Evolutionary conservation across 2,888 invertebrate genomes (phyloP).

Genomic region (Chironomus tentans): DNA sequence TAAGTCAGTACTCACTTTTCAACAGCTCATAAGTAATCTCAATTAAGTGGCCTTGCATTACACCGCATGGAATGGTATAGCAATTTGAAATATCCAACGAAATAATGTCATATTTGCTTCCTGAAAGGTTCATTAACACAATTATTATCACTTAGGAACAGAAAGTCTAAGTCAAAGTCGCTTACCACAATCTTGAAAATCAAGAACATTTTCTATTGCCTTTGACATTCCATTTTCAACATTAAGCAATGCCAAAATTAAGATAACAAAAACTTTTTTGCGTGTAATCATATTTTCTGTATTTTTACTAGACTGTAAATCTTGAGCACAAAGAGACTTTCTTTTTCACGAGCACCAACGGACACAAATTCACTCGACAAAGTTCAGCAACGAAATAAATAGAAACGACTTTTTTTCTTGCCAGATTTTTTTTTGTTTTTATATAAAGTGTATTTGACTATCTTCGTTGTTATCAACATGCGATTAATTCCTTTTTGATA

Average conservation of each 20-base stretch:
- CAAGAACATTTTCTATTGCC: background rate
- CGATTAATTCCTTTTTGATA: background rate
- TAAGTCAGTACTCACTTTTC: no score
- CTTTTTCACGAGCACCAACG: background rate
- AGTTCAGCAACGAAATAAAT: background rate
- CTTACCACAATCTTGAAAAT: constrained; percentile 17
- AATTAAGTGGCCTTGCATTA: no score
- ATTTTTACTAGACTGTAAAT: background rate
- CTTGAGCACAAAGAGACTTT: background rate
- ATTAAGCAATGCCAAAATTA: background rate
- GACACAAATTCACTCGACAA: background rate
- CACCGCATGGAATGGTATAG: no score
- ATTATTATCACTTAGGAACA: no score
- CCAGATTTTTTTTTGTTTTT: background rate
- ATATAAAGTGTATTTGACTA: background rate
- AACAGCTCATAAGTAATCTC: no score
- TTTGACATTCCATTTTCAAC: background rate
- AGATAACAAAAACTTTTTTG: background rate
- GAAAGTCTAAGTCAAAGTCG: no score
- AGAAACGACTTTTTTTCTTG: background rate
- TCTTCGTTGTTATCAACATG: background rate
- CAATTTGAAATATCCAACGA: no score
- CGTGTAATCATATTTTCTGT: background rate
- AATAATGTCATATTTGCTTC: no score
- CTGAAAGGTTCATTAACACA: no score